These are phyloP conservation scores for Mustelus asterias DNA, from an alignment of 2,113 vertebrate species.

Conservation along the genomic window DNA sequence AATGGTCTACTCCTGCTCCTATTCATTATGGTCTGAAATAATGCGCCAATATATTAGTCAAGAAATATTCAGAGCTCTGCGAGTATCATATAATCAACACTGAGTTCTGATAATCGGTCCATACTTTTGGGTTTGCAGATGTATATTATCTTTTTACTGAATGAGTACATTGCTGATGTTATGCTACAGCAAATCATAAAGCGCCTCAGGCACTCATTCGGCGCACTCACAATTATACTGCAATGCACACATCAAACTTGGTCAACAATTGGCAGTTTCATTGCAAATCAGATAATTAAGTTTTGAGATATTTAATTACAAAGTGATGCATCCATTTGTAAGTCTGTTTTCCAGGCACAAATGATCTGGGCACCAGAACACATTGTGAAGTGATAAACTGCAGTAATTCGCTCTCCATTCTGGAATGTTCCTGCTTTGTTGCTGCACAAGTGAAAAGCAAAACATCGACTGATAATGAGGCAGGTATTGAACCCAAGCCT, in stretches of 20 bases:
- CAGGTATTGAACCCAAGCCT: background rate
- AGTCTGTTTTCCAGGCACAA: background rate
- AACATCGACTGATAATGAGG: background rate
- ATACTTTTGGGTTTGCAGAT: background rate
- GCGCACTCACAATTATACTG: background rate
- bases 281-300: constrained; percentile 19
- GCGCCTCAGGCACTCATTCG: background rate
- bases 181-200: background rate
- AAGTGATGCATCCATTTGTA: background rate
- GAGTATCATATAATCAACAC: background rate
- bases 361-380: background rate
- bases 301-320: background rate
- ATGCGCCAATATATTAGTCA: background rate
- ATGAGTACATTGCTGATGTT: background rate
- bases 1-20: too few species aligned
- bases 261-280: constrained; percentile 7
- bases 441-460: background rate
- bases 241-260: background rate
- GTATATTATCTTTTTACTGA: background rate
- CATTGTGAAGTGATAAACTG: background rate
- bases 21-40: too few species aligned
- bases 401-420: background rate
- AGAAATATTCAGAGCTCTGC: background rate
- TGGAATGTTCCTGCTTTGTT: background rate
- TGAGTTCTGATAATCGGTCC: background rate